Base-by-base conservation (phyloP, 2,888 invertebrate species). In the Trichogramma evanescens region DNA sequence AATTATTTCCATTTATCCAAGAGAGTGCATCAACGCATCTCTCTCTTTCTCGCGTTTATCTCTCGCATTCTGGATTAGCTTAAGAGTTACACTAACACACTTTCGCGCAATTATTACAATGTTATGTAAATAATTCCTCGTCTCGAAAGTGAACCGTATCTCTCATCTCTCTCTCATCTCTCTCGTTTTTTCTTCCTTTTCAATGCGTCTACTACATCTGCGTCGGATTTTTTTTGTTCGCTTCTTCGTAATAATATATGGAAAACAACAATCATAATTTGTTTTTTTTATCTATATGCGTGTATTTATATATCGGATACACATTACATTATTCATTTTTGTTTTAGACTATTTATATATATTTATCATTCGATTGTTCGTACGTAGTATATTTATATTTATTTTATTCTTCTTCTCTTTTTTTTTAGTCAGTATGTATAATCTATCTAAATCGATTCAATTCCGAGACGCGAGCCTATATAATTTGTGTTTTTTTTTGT, bases 391-490 rank as follows among this genome's bases (percentile, higher is more conserved):
- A 45, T 51, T 26, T 58, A 50, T 48, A 13, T 10, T 48, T 48
- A 48, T 53, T 40, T 40, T 40, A 49, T 53, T 38, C 40, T 26
- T 52, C 42, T 8, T 50, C 39, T 48, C 8, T 62, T 26, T 50
- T 6, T 58, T 41, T 58, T 5, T 49, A 9, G 48, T 9, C 44
- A 44, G 46, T 42, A 48, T 48, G 43, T 43, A 49, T 45, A 26
- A 55, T 63, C 58, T 41, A 50, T 54, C 26, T 26, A 26, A 26
- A 26, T 26, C 56, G 58, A 63, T 66, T 66, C 63, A 66, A 66
- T 64, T 63, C 63, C 63, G 63, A 62, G 60, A 66, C 63, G 62
- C 57, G 58, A 60, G 56, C 58, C 59, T 50, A 55, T 55, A 42
- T 50, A 44, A 43, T 59, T 61, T 57, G 39, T 58, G 58, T 56